Percentiles rank a stretch among this genome's conserved stretches.
Evolutionary conservation across 2,113 vertebrate species (phyloP).

Genomic region (Edolisoma coerulescens): DNA sequence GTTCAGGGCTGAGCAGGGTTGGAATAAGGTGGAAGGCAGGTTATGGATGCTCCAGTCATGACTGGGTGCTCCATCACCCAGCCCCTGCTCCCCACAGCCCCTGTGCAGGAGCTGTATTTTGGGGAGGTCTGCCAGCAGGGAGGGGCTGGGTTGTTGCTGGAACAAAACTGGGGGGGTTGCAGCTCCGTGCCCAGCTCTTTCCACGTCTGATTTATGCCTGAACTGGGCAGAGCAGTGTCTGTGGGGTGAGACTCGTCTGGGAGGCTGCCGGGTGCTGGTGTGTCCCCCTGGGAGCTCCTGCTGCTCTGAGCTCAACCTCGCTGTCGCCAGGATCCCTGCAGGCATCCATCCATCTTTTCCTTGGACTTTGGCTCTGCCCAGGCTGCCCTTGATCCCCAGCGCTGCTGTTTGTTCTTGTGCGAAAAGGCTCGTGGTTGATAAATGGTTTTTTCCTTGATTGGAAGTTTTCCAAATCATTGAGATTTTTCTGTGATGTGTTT

Average conservation of each 20-base stretch:
- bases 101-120: not conserved
- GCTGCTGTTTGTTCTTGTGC: not conserved
- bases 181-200: not conserved
- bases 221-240: not conserved
- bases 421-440: not conserved
- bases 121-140: not conserved
- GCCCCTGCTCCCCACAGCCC: not conserved
- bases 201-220: accelerated
- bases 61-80: not conserved
- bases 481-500: not conserved
- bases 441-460: not conserved
- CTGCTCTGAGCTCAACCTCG: not conserved
- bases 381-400: not conserved
- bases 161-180: not conserved
- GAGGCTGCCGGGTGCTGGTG: not conserved
- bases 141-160: not conserved
- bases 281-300: not conserved
- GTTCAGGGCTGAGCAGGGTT: not conserved
- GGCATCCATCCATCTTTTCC: not conserved
- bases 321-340: not conserved
- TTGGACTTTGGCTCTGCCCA: not conserved
- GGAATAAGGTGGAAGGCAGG: not conserved
- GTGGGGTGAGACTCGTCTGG: no score
- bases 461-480: not conserved
- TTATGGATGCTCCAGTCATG: not conserved